Evolutionary conservation across 2,797 vertebrate genomes (phyloP), one percentile per base, ranked within the genome.

Genomic region (Gymnoscopelus braueri): DNA sequence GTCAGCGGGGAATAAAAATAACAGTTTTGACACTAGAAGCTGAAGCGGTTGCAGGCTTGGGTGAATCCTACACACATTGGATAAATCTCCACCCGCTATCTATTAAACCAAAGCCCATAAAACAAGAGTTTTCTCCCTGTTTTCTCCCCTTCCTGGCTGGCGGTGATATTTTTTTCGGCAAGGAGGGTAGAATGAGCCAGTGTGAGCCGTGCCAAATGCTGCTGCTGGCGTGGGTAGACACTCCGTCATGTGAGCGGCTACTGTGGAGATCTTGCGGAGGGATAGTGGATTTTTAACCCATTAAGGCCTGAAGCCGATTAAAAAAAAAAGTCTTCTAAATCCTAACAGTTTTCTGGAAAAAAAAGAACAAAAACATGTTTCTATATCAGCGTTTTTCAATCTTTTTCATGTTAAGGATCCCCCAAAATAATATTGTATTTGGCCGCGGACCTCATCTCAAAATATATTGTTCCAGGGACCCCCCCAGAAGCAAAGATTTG

Each of bases 161-260:
- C 67, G 76, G 67, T 79, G 76, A 81, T 87, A 67, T 83, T 83
- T 87, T 83, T 83, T 87, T 79, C 7, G 39, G 7, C 7, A 32
- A 5, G 74, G 76, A 65, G 74, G 71, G 71, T 65, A 86, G 80
- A 86, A 76, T 76, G 69, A 60, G 39, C 72, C 77, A 71, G 81
- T 82, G 69, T 84, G 75, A 10, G 52, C 49, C 9, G 44, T 85
- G 87, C 88, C 87, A 84, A 72, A 53, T 75, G 82, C 78, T 66
- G 82, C 78, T 66, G 79, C 60, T 78, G 74, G 80, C 72, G 61
- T 71, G 72, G 75, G 75, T 65, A 81, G 77, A 79, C 49, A 75
- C 58, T 84, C 69, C 12, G 49, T 91, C 91, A 89, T 90, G 89
- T 92, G 89, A 90, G 82, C 52, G 19, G 77, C 77, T 87, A 87